Evolutionary conservation across 2,888 invertebrate species (phyloP).

Genomic region (Sinohyriopsis cumingii): DNA sequence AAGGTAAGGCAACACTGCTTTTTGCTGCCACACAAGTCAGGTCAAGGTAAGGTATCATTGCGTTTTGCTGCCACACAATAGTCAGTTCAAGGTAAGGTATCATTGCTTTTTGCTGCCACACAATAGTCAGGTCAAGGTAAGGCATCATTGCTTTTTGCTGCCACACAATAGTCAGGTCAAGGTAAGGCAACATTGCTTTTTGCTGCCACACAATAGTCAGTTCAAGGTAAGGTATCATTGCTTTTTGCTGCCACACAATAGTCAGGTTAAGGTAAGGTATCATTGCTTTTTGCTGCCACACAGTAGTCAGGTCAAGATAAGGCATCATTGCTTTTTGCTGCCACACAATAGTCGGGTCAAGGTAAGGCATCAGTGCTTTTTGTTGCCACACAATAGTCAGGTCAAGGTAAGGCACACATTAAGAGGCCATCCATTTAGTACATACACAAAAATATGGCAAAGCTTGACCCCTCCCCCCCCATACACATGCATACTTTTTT

Average conservation of each 20-base stretch:
- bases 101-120: neutral
- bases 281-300: neutral
- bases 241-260: conserved; percentile 6
- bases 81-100: conserved; percentile 83
- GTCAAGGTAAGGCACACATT: conserved; percentile 82
- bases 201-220: conserved; percentile 75
- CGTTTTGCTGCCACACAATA: neutral
- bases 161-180: too few species aligned
- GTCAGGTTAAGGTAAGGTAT: conserved; percentile 83
- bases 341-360: conserved; percentile 79
- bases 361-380: conserved; percentile 75
- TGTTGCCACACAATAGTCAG: conserved; percentile 75
- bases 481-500: too few species aligned
- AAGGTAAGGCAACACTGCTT: conserved; percentile 77
- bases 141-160: neutral
- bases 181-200: too few species aligned
- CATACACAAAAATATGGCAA: too few species aligned
- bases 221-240: conserved; percentile 78
- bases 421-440: too few species aligned
- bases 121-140: conserved; percentile 83
- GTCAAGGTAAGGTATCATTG: too few species aligned
- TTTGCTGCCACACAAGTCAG: neutral
- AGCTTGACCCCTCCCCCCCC: too few species aligned
- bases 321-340: too few species aligned
- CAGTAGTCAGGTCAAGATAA: too few species aligned